These are phyloP conservation scores for Coptodon bakossiorum DNA, from an alignment of 2,113 vertebrate genomes.

Conservation along the genomic window DNA sequence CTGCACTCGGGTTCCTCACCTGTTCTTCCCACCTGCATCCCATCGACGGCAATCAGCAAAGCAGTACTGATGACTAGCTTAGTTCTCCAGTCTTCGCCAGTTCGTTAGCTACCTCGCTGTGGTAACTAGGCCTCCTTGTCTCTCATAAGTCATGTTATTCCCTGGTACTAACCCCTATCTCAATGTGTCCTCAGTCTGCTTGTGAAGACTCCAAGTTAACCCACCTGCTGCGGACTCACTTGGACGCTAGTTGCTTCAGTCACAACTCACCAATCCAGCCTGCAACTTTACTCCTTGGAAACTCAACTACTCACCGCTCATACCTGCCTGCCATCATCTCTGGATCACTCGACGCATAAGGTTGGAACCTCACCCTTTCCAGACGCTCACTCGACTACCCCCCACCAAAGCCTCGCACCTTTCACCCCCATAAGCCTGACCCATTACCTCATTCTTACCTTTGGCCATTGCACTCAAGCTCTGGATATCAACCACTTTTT, in stretches of 20 bases:
- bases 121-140: background rate
- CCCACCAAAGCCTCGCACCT: background rate
- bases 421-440: background rate
- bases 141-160: background rate
- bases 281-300: background rate
- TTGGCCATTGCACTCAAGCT: background rate
- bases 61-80: background rate
- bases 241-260: background rate
- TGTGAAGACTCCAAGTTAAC: background rate
- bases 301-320: background rate
- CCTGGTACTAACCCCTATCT: background rate
- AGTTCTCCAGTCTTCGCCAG: background rate
- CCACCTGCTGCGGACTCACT: background rate
- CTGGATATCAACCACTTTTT: background rate
- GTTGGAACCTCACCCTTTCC: background rate
- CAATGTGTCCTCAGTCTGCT: background rate
- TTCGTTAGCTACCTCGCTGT: accelerated
- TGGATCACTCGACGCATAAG: background rate
- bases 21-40: background rate
- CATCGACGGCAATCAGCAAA: background rate
- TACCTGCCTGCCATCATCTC: background rate
- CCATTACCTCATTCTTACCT: background rate
- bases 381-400: background rate
- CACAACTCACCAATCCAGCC: background rate
- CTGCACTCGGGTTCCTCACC: background rate